phyloP scores from a whole-genome alignment of 2,888 invertebrate species.

The Vanessa cardui region DNA sequence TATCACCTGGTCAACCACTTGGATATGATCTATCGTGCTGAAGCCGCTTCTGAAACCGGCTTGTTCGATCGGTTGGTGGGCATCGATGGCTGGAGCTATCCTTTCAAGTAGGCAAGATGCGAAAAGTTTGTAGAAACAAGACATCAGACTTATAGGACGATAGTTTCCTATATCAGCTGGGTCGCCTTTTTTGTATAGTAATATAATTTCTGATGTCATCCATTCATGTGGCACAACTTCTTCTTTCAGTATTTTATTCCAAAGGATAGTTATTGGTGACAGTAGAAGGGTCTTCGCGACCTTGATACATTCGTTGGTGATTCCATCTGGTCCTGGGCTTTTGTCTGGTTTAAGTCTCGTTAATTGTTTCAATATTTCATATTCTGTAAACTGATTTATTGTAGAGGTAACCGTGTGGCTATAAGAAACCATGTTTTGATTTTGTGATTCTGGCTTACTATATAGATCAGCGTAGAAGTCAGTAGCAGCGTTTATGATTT shows the following conservation, averaged over 20 bases:
- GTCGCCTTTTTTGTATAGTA: conserved; percentile 43
- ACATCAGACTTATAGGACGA: conserved; percentile 34
- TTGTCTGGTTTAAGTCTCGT: conserved; percentile 37
- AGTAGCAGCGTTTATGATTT: conserved; percentile 37
- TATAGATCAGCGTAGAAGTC: conserved; percentile 35
- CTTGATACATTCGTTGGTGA: conserved; percentile 40
- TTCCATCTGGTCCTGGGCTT: conserved; percentile 37
- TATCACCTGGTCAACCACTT: conserved; percentile 23
- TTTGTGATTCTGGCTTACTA: neutral
- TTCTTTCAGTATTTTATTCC: conserved; percentile 37
- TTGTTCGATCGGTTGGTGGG: conserved; percentile 31
- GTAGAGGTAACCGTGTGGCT: conserved; percentile 17
- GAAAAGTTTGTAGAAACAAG: conserved; percentile 8
- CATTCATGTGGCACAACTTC: conserved; percentile 35
- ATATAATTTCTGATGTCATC: conserved; percentile 39
- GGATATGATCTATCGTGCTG: conserved; percentile 30
- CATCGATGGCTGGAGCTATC: conserved; percentile 24
- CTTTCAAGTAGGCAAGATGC: conserved; percentile 20
- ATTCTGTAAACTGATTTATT: conserved; percentile 27
- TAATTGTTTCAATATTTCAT: conserved; percentile 35
- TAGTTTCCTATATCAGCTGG: conserved; percentile 40
- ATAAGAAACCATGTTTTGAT: conserved; percentile 1
- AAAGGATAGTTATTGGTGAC: conserved; percentile 33
- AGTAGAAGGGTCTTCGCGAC: conserved; percentile 31
- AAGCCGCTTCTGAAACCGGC: conserved; percentile 32